Evolutionary conservation across 1,140 invertebrate genomes (phyloP).

Genomic region (Achroia grisella): DNA sequence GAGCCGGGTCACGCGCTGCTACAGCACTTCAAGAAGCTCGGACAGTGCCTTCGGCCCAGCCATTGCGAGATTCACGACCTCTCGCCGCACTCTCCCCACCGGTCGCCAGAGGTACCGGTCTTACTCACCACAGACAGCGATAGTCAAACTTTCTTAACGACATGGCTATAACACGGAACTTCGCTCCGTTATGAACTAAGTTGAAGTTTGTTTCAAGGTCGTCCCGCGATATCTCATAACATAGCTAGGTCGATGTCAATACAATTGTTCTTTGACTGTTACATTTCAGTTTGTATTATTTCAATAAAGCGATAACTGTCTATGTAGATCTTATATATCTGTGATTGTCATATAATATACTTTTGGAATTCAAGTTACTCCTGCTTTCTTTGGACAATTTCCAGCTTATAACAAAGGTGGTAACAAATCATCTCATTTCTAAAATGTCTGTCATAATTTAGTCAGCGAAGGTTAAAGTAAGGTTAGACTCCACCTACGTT

Average conservation of each 20-base stretch:
- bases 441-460: conserved; percentile 39
- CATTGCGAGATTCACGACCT: conserved; percentile 61
- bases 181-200: conserved; percentile 42
- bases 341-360: too few relatives aligned
- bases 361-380: too few relatives aligned
- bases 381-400: too few relatives aligned
- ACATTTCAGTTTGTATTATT: neutral
- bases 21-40: conserved; percentile 85
- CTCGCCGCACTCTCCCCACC: conserved; percentile 80
- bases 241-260: conserved; percentile 8
- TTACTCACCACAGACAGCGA: conserved; percentile 37
- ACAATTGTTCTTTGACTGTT: conserved; percentile 4
- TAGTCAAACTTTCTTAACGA: conserved; percentile 63
- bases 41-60: conserved; percentile 75
- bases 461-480: conserved; percentile 26
- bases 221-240: conserved; percentile 31
- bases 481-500: conserved; percentile 53
- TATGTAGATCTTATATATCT: neutral
- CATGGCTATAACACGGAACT: conserved; percentile 47
- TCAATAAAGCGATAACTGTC: neutral
- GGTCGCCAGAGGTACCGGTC: conserved; percentile 79
- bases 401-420: conserved; percentile 8
- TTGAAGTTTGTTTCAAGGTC: conserved; percentile 66
- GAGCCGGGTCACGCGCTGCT: conserved; percentile 82
- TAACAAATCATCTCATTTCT: conserved; percentile 38